phyloP scores from a whole-genome alignment of 2,888 invertebrate species.

The Ormyrus rosae region DNA sequence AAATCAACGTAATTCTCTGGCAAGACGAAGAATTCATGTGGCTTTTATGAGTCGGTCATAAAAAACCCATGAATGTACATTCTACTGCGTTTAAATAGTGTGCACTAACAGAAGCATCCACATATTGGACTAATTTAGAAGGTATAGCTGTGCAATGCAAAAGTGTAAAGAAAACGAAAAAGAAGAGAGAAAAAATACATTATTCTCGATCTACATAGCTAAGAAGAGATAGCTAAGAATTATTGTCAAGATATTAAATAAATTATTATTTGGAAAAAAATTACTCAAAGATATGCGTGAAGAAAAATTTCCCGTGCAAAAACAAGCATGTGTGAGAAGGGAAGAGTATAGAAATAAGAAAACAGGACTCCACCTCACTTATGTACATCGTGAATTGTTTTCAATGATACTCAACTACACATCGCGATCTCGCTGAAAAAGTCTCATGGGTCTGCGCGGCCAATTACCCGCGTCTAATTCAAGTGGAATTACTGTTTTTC shows the following conservation, averaged over 20 bases:
- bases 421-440: conserved; percentile 15
- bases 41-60: conserved; percentile 23
- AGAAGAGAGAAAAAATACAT: too few relatives aligned
- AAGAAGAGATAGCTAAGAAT: not conserved
- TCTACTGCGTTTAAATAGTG: conserved; percentile 5
- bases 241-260: conserved; percentile 14
- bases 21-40: not conserved
- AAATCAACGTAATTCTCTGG: conserved; percentile 32
- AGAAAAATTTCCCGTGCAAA: conserved; percentile 22
- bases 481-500: not conserved
- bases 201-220: not conserved
- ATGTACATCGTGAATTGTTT: conserved; percentile 47
- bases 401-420: conserved; percentile 4
- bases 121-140: conserved; percentile 1
- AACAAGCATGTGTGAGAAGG: conserved; percentile 16
- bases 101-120: not conserved
- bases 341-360: conserved; percentile 30
- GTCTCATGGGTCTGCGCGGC: not conserved
- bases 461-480: not conserved
- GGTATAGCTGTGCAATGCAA: not conserved
- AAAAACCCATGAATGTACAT: conserved; percentile 36
- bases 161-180: too few relatives aligned
- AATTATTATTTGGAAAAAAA: conserved; percentile 42
- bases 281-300: conserved; percentile 10
- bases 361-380: conserved; percentile 45